These are phyloP conservation scores for Eupeodes latifasciatus DNA, from an alignment of 2,888 invertebrate genomes.

Conservation along the genomic window DNA sequence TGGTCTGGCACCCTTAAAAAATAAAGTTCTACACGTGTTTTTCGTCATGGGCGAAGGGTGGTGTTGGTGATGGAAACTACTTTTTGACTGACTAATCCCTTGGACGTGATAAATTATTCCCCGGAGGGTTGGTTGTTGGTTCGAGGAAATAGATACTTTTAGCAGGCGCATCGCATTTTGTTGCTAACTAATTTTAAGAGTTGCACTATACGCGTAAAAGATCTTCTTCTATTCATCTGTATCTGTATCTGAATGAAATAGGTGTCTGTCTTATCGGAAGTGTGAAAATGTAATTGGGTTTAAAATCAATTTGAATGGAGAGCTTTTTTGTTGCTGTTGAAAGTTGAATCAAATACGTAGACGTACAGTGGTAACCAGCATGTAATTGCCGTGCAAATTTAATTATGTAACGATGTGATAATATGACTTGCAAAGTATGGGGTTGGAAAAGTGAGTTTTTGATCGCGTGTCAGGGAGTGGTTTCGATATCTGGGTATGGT, in stretches of 20 bases:
- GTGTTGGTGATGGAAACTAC: constrained; percentile 78
- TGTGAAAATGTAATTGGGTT: constrained; percentile 82
- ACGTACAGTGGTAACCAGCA: constrained; percentile 65
- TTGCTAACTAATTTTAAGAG: constrained; percentile 61
- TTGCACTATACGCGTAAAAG: constrained; percentile 20
- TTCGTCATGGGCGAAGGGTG: constrained; percentile 22
- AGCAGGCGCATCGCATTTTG: constrained; percentile 59
- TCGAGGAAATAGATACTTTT: constrained; percentile 63
- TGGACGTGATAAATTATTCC: constrained; percentile 84
- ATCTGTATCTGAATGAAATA: background rate
- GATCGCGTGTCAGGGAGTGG: constrained; percentile 71
- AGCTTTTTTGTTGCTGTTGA: constrained; percentile 48
- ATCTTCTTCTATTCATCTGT: background rate
- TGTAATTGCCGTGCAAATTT: constrained; percentile 84
- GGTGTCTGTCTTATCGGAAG: constrained; percentile 9
- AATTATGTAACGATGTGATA: constrained; percentile 80
- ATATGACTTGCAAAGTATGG: constrained; percentile 58
- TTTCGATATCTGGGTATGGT: constrained; percentile 46
- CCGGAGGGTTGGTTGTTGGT: constrained; percentile 81
- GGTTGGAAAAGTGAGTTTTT: constrained; percentile 30
- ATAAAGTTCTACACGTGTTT: constrained; percentile 78
- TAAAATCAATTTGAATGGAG: constrained; percentile 83
- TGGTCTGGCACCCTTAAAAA: constrained; percentile 71
- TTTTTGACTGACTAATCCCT: constrained; percentile 83
- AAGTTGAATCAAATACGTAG: constrained; percentile 50